phyloP scores from a whole-genome alignment of 2,797 vertebrate species.

The Notolepis coatsorum region DNA sequence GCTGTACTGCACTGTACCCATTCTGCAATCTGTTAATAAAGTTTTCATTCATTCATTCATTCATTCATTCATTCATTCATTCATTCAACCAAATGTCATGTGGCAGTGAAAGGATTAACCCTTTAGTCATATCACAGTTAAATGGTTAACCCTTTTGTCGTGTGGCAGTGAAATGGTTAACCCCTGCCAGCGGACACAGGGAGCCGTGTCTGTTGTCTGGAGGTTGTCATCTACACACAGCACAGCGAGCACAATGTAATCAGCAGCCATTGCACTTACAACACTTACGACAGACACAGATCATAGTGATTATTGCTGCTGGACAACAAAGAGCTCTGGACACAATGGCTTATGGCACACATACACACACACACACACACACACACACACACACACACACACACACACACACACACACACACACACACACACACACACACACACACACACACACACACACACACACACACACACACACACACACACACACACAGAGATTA shows the following conservation, averaged over 20 bases:
- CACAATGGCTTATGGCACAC: conserved; percentile 60
- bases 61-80: too few species aligned
- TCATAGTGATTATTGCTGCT: conserved; percentile 55
- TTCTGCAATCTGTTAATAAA: too few species aligned
- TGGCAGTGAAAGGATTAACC: too few species aligned
- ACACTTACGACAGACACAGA: conserved; percentile 59
- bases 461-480: conserved; percentile 18
- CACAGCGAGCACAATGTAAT: conserved; percentile 44
- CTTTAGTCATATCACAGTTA: too few species aligned
- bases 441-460: conserved; percentile 21
- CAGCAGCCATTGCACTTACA: conserved; percentile 39
- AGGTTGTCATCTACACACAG: conserved; percentile 37
- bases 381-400: conserved; percentile 15
- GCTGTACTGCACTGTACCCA: too few species aligned
- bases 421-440: conserved; percentile 15
- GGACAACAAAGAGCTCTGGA: conserved; percentile 63
- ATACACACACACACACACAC: conserved; percentile 8
- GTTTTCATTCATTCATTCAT: too few species aligned
- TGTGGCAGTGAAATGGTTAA: too few species aligned
- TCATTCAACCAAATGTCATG: too few species aligned
- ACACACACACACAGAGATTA: not conserved
- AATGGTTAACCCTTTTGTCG: too few species aligned
- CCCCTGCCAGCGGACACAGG: conserved; percentile 20
- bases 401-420: conserved; percentile 21
- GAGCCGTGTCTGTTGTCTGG: conserved; percentile 30